phyloP scores from a whole-genome alignment of 2,888 invertebrate species.

The Ormyrus thymus region DNA sequence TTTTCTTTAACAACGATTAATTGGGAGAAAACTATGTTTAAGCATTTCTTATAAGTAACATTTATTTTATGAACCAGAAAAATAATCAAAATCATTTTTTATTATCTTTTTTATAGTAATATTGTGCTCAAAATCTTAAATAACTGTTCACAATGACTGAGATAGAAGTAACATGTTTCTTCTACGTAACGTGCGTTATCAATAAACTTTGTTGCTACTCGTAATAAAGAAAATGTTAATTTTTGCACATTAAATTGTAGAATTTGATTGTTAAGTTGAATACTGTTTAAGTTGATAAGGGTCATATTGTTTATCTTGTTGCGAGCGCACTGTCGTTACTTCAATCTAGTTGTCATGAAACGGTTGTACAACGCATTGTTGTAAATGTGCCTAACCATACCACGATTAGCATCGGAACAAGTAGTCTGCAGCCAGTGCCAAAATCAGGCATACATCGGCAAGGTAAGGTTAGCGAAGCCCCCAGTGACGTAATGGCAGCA shows the following conservation, averaged over 20 bases:
- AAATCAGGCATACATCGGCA: conserved; percentile 65
- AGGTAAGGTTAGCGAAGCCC: conserved; percentile 72
- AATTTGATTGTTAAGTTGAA: conserved; percentile 47
- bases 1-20: conserved; percentile 2
- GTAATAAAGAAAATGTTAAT: conserved; percentile 29
- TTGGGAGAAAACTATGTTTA: conserved; percentile 13
- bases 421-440: conserved; percentile 62
- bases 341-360: conserved; percentile 51
- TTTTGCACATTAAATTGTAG: conserved; percentile 35
- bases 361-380: conserved; percentile 33
- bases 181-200: conserved; percentile 44
- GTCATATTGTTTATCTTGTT: conserved; percentile 37
- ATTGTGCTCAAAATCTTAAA: conserved; percentile 35
- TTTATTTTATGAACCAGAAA: neutral
- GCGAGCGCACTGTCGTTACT: conserved; percentile 51
- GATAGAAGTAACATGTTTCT: conserved; percentile 46
- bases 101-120: conserved; percentile 12
- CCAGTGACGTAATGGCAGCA: conserved; percentile 71
- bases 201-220: conserved; percentile 18
- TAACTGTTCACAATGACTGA: conserved; percentile 38
- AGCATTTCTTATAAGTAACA: neutral
- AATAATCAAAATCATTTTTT: conserved; percentile 7
- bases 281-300: conserved; percentile 44
- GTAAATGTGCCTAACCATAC: conserved; percentile 54
- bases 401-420: conserved; percentile 57